phyloP scores from a whole-genome alignment of 2,888 invertebrate genomes.

The Xiphydria camelus region DNA sequence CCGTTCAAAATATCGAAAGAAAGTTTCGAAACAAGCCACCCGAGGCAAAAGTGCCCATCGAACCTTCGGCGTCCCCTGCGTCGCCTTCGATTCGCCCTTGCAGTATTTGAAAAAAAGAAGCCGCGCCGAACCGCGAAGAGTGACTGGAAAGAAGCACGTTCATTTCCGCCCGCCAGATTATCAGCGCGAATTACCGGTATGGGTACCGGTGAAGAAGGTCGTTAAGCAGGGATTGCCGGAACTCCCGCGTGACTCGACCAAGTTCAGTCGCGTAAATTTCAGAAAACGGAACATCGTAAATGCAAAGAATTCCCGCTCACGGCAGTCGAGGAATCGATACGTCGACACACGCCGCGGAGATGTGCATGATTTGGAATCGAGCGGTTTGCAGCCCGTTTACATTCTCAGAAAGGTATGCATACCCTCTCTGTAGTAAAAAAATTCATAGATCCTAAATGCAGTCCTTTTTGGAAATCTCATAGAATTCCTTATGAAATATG shows the following conservation, averaged over 20 bases:
- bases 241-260: slow-evolving; percentile 25
- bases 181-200: slow-evolving; percentile 30
- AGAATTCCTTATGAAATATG: not conserved
- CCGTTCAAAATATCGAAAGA: slow-evolving; percentile 28
- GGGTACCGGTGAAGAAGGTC: slow-evolving; percentile 25
- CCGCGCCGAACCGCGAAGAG: slow-evolving; percentile 15
- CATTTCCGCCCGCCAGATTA: slow-evolving; percentile 30
- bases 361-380: slow-evolving; percentile 64
- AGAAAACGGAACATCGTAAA: slow-evolving; percentile 66
- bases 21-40: slow-evolving; percentile 20
- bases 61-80: slow-evolving; percentile 34
- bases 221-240: slow-evolving; percentile 14
- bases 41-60: slow-evolving; percentile 33
- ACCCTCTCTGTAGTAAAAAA: too few species aligned
- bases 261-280: slow-evolving; percentile 58
- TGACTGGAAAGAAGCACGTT: slow-evolving; percentile 25
- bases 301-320: slow-evolving; percentile 62
- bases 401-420: slow-evolving; percentile 67
- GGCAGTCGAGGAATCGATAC: slow-evolving; percentile 61
- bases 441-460: slow-evolving; percentile 51
- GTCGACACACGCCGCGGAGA: slow-evolving; percentile 70
- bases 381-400: slow-evolving; percentile 70
- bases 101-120: slow-evolving; percentile 34
- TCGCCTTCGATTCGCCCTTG: slow-evolving; percentile 26
- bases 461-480: too few species aligned